Base-by-base conservation (phyloP, 2,888 invertebrate species). In the Lepetodrilus schrolli region DNA sequence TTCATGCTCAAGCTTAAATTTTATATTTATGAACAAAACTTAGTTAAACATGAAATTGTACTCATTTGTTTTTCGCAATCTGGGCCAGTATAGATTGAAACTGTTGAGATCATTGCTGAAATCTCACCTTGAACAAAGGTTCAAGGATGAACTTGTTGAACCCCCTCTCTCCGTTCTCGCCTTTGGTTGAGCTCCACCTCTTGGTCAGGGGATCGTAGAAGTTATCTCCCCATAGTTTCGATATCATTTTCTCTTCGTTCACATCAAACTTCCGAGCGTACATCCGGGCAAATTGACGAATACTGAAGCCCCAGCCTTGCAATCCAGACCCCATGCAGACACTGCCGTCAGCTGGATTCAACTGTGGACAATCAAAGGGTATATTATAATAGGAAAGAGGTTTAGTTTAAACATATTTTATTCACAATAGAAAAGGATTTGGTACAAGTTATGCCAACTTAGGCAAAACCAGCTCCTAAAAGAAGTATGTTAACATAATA, bases 291-390 rank as follows among this genome's bases (percentile, higher is more conserved):
- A 99, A 99, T 93, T 99, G 98, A 92, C 98, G 98, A 81, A 99
- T 94, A 81, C 99, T 99, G 92, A 99, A 99, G 50, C 99, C 99
- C 99, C 99, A 99, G 80, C 99, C 98, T 91, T 99, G 99, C 79
- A 99, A 95, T 88, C 99, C 99, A n/a, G 99, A 98, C 79, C 99
- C 99, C 91, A 99, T 99, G 89, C 99, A 99, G 78, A 99, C 99
- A 78, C 97, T 98, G 85, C 99, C 99, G 92, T 96, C 96, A 92
- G 97, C 96, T 84, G 99, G 99, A 92, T 98, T 98, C 84, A 96
- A 93, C 94, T 94, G 72, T 30, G n/a, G n/a, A n/a, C n/a, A n/a
- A n/a, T n/a, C n/a, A n/a, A n/a, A n/a, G n/a, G n/a, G n/a, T n/a
- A n/a, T n/a, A n/a, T n/a, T n/a, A n/a, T n/a, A n/a, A n/a, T n/a